Percentiles rank a stretch among this genome's conserved stretches.
phyloP scores from a whole-genome alignment of 2,888 invertebrate species.

The Arge pagana region DNA sequence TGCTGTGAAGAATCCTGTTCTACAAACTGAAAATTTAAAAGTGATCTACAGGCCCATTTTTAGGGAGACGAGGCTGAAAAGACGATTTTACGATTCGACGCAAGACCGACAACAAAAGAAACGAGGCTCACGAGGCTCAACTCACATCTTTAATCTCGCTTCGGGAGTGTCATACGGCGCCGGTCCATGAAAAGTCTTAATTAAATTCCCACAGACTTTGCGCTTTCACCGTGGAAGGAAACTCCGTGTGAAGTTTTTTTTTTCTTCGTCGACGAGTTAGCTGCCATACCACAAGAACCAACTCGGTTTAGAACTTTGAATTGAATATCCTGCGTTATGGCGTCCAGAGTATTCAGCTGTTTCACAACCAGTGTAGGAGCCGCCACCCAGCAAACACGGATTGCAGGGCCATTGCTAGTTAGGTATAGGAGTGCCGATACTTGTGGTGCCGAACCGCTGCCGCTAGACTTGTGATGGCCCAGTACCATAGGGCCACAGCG shows the following conservation, averaged over 20 bases:
- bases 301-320: constrained; percentile 10
- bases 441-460: not conserved
- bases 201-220: constrained; percentile 49
- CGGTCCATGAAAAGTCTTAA: constrained; percentile 49
- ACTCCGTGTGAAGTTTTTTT: not conserved
- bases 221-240: constrained; percentile 30
- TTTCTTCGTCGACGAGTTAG: not conserved
- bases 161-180: constrained; percentile 40
- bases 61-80: no score
- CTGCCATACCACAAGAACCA: constrained; percentile 14
- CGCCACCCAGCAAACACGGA: constrained; percentile 5
- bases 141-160: no score
- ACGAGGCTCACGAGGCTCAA: no score
- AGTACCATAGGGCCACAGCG: not conserved
- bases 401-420: not conserved
- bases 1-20: no score
- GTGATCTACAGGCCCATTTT: no score
- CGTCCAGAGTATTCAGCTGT: no score
- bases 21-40: no score
- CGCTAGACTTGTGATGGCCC: not conserved
- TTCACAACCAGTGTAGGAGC: no score
- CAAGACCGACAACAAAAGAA: no score
- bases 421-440: not conserved
- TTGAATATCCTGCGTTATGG: not conserved
- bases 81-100: no score